These are phyloP conservation scores for Sebastolobus alascanus DNA, from an alignment of 2,797 vertebrate genomes.

Conservation along the genomic window DNA sequence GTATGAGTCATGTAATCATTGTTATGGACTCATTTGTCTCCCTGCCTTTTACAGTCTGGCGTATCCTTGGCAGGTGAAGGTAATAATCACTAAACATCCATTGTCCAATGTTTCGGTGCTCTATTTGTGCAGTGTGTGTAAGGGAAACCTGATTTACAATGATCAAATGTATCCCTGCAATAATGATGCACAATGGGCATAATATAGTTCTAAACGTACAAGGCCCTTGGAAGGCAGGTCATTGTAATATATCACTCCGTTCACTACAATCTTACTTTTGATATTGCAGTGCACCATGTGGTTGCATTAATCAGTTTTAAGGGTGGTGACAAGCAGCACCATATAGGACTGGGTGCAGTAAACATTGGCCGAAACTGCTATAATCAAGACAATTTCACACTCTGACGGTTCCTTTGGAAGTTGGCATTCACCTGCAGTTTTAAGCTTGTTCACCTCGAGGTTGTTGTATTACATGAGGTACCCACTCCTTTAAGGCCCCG, in stretches of 20 bases:
- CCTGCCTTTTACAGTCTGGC: rapidly evolving
- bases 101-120: neutral
- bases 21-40: neutral
- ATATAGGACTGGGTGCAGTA: no score
- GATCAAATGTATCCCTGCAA: neutral
- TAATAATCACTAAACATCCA: neutral
- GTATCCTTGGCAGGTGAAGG: neutral
- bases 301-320: neutral
- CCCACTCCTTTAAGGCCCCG: no score
- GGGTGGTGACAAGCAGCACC: no score
- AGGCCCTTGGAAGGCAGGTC: neutral
- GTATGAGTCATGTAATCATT: neutral
- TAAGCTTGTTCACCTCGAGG: neutral
- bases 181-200: neutral
- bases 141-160: neutral
- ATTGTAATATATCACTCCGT: neutral
- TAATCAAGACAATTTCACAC: neutral
- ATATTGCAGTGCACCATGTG: neutral
- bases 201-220: neutral
- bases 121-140: neutral
- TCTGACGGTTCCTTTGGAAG: neutral
- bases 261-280: neutral
- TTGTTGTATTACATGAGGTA: no score
- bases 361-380: neutral
- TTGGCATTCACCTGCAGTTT: neutral